Base-by-base conservation (phyloP, 2,797 vertebrate species). In the Lagodon rhomboides region DNA sequence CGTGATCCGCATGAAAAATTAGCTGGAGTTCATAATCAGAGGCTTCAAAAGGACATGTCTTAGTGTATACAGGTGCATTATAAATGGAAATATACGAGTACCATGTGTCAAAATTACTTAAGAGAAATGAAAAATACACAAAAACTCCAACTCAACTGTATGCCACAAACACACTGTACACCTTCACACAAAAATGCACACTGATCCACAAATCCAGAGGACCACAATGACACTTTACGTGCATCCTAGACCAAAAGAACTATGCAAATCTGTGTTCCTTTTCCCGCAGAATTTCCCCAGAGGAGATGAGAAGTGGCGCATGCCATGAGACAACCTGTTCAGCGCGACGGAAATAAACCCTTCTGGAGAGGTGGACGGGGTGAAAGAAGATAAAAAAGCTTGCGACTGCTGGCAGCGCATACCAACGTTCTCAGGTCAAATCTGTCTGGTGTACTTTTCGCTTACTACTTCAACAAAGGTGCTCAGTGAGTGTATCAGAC, bases 401-500 rank as follows among this genome's bases (percentile, higher is more conserved):
- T 60, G 79, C 56, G 47, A 79, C 73, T 84, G 72, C 81, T 89
- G 87, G 89, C 87, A 87, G 89, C 18, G 23, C 87, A 89, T 83
- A 83, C 87, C 89, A 80, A 15, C 85, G 82, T 85, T 86, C 87
- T 88, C 79, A 74, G 92, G 91, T 93, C 91, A 91, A 90, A 94
- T 88, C 89, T 86, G 89, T 91, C 91, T 87, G 92, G 74, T 79
- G 85, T 84, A 90, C 90, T 88, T 91, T 88, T 92, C 58, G 87
- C 90, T 92, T 94, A 93, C 93, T 93, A 68, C 89, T 86, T 63
- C 85, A 84, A 94, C 92, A 94, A 93, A 92, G 91, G 80, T 58
- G 84, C 94, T 91, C 94, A 93, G 92, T 93, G 79, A 91, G 89
- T 84, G 87, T 79, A 91, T 93, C 92, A 91, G 90, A 85, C 90